Percentiles rank a stretch among this genome's conserved stretches.
These are phyloP conservation scores for Lasioglossum morio DNA, from an alignment of 2,888 invertebrate species.

Conservation along the genomic window DNA sequence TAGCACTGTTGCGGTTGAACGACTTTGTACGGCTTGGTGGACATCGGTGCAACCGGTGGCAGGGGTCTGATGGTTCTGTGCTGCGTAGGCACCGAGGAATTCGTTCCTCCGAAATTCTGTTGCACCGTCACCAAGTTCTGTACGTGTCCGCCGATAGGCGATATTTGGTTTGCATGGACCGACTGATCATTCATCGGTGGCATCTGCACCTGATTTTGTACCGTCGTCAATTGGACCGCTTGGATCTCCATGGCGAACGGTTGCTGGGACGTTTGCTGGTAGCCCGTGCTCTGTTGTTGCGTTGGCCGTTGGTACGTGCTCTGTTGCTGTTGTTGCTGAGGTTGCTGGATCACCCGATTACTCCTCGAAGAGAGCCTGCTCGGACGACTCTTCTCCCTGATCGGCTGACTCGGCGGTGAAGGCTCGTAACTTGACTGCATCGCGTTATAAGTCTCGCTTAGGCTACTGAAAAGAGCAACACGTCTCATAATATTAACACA, in stretches of 20 bases:
- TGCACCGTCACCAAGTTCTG: slow-evolving; percentile 72
- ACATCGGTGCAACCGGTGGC: slow-evolving; percentile 66
- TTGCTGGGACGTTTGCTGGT: slow-evolving; percentile 71
- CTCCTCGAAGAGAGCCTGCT: slow-evolving; percentile 72
- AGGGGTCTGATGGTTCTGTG: slow-evolving; percentile 75
- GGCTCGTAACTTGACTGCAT: slow-evolving; percentile 72
- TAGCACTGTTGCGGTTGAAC: slow-evolving; percentile 79
- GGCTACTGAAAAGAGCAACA: slow-evolving; percentile 52
- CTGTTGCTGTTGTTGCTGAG: slow-evolving; percentile 82
- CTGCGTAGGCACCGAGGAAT: slow-evolving; percentile 69
- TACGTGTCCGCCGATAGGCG: slow-evolving; percentile 68
- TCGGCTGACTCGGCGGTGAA: slow-evolving; percentile 62
- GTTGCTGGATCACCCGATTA: slow-evolving; percentile 80
- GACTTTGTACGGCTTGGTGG: slow-evolving; percentile 78
- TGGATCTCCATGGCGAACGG: slow-evolving; percentile 80
- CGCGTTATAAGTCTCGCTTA: slow-evolving; percentile 70
- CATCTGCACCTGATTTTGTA: slow-evolving; percentile 73
- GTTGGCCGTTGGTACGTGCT: slow-evolving; percentile 74
- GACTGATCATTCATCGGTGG: slow-evolving; percentile 73
- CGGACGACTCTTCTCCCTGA: slow-evolving; percentile 74
- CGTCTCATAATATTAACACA: neutral
- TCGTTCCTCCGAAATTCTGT: slow-evolving; percentile 70
- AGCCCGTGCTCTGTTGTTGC: slow-evolving; percentile 73
- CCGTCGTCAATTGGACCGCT: slow-evolving; percentile 72
- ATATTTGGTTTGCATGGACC: slow-evolving; percentile 63